Base-by-base conservation (phyloP, 2,888 invertebrate genomes). In the Theretra japonica region DNA sequence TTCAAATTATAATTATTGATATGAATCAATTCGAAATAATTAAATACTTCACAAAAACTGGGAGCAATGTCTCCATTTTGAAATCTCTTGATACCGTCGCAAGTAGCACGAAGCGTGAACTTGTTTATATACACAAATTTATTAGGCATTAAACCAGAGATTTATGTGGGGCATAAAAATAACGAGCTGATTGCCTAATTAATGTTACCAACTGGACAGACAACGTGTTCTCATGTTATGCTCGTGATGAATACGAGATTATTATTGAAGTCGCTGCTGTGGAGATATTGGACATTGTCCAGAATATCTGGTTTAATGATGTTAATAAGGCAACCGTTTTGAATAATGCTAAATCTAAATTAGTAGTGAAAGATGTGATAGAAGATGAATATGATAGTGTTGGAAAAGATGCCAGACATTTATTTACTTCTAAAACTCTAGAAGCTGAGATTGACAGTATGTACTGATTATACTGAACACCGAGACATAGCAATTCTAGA, bases 151-250 rank as follows among this genome's bases (percentile, higher is more conserved):
- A 65, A 65, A 41, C 23, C 23, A 41, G 23, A 65, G 65, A 65
- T 65, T 65, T 65, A 65, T 65, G 65, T 48, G 41, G 15, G 17
- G 33, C 15, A 41, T 65, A 65, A 65, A 60, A 48, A 65, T 65
- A 65, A 65, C 65, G 48, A 48, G 23, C 21, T 4, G 65, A 65
- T 65, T 65, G 65, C 41, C 48, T 48, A 65, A 62, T 41, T 62
- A 62, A 65, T 65, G 48, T 48, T 48, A 23, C 23, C 15, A n/a
- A 48, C 41, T 41, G 17, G 65, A 48, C 15, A 23, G 65, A 48
- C 48, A 41, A 62, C 33, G 41, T 62, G n/a, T 33, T 53, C 53
- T 53, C n/a, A n/a, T 53, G 53, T 53, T 53, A 53, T 53, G 53
- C 5, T 33, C 21, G 21, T 62, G 62, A 33, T 23, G 23, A 65